Evolutionary conservation across 2,888 invertebrate genomes (phyloP), one percentile per base, ranked within the genome.

Genomic region (Branchinecta sandiegonensis): DNA sequence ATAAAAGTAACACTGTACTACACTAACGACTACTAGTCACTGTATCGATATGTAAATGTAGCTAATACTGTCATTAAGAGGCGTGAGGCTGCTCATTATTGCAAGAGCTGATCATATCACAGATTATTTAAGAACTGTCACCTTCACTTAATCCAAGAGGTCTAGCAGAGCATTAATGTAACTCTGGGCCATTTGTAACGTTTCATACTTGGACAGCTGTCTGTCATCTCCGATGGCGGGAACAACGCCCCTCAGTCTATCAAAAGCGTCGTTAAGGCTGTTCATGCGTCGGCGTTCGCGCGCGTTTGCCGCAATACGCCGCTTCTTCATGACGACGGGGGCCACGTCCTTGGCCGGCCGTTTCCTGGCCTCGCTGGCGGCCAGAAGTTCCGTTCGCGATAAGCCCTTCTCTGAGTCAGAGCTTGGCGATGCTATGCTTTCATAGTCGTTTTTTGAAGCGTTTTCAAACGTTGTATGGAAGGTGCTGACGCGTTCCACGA

Each of bases 181-280:
- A 0, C 91, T 92, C 77, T 95, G 94, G 0, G 95, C 95, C 94
- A 95, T 94, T 79, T 95, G 94, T 1, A 95, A 82, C 0, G 95
- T 95, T 78, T 95, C 95, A 78, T 94, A 95, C 77, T 95, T 95
- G 48, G 94, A 94, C 68, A 95, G 80, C 76, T 94, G 93, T 64
- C 92, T 84, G 76, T 94, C 93, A 75, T 92, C 91, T 8, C 92
- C 91, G 69, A 94, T 79, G 1, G 91, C 90, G 0, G 95, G 95
- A n/a, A 95, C 81, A 73, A 94, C 94, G 6, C 89, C 87, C 65
- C 95, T 83, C 2, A 95, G 84, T 72, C 90, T 82, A 78, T 95
- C 94, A 76, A 95, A 95, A 0, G 95, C 95, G 75, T 89, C 88
- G 77, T 95, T 95, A 70, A 95, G 81, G 77, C 90, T 93, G 80